Conservation (phyloP, 2,888 invertebrate genomes). For the Oegoconia quadripuncta region DNA sequence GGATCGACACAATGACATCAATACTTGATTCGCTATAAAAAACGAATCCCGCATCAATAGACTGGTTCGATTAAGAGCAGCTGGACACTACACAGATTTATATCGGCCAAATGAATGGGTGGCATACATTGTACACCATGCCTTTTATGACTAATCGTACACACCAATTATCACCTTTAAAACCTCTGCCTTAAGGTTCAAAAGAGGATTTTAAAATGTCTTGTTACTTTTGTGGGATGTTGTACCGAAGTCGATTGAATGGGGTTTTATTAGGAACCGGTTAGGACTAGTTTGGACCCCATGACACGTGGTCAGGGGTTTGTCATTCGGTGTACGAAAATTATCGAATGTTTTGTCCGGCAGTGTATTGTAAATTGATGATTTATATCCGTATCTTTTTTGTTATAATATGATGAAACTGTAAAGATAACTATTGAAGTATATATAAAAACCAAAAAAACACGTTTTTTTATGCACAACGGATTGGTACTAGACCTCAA, state of each 20-base stretch:
- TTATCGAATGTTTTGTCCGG: slow-evolving; percentile 61
- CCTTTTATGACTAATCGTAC: too few species aligned
- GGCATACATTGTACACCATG: slow-evolving; percentile 27
- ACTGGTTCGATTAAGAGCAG: slow-evolving; percentile 49
- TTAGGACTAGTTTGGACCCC: slow-evolving; percentile 61
- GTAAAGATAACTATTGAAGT: too few species aligned
- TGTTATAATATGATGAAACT: too few species aligned
- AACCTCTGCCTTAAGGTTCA: too few species aligned
- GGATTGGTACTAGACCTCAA: too few species aligned
- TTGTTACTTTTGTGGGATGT: slow-evolving; percentile 29
- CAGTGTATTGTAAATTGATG: slow-evolving; percentile 34
- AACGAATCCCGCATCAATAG: slow-evolving; percentile 48
- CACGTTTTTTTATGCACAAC: too few species aligned
- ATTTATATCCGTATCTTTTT: slow-evolving; percentile 33
- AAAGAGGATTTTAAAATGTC: too few species aligned
- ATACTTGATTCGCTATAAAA: slow-evolving; percentile 30
- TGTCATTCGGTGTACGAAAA: slow-evolving; percentile 62
- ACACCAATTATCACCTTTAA: too few species aligned
- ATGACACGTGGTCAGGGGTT: slow-evolving; percentile 70
- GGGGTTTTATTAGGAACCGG: slow-evolving; percentile 68
- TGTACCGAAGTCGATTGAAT: slow-evolving; percentile 68
- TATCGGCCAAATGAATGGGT: slow-evolving; percentile 36
- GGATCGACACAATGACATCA: slow-evolving; percentile 4
- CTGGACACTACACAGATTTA: slow-evolving; percentile 51
- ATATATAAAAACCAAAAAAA: too few species aligned